Evolutionary conservation across 2,797 vertebrate genomes (phyloP), one percentile per base, ranked within the genome.

Genomic region (Rousettus madagascariensis): DNA sequence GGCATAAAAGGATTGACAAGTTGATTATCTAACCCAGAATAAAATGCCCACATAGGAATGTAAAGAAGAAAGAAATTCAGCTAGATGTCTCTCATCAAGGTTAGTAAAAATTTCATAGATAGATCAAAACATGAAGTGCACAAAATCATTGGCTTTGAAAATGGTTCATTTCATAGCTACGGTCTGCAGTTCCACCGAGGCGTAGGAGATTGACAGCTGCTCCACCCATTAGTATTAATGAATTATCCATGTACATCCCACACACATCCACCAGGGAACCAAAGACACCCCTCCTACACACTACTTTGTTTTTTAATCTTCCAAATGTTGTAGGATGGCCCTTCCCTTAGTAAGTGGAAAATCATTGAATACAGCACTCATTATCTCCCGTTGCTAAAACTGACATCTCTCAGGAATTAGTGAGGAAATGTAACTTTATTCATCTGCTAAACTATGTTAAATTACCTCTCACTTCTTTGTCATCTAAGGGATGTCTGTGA

Each of bases 201-300:
- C 17, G 0, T 43, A 85, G 57, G 43, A 43, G 63, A 93, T 49
- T 96, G 94, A 86, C 86, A 95, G 91, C 92, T 93, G 86, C 66
- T 94, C 96, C 49, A 15, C 53, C 91, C 92, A 87, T 94, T 95
- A 90, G 65, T 69, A 72, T 92, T 94, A 92, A 95, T 94, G 92
- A 92, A 89, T 95, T 96, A 95, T 80, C 86, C 86, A 2, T 16
- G 8, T 69, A 53, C 93, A 38, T 79, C 95, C 94, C 90, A 90
- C 91, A 41, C 92, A 92, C 65, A 91, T 41, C 74, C 78, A 83
- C 94, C 61, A 16, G 84, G 46, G 49, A 96, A 41, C 43, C 3
- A 26, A 68, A 95, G 87, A 89, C 74, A 55, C 63, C 43, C 82
- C 74, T 65, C 95, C 95, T 90, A 86, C 92, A 63, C 63, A 28